These are phyloP conservation scores for Manis javanica DNA, from an alignment of 2,797 vertebrate species.

Conservation along the genomic window DNA sequence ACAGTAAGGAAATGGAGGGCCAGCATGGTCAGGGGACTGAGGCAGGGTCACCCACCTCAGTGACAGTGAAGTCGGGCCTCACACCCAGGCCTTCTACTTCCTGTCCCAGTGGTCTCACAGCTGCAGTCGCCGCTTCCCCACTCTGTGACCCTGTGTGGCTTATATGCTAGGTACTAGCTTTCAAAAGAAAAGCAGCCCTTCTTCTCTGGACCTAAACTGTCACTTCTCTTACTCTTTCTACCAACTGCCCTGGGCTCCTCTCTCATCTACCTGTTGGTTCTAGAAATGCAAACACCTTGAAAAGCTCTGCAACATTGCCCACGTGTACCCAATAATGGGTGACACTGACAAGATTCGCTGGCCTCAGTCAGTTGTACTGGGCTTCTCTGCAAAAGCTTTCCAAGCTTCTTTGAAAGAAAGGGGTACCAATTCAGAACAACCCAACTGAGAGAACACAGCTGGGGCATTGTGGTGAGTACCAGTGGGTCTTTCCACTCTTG, in stretches of 20 bases:
- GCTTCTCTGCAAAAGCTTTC: slow-evolving; percentile 20
- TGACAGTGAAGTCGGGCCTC: not conserved
- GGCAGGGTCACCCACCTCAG: not conserved
- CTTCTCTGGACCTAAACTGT: not conserved
- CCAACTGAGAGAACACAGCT: not conserved
- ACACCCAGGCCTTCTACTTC: not conserved
- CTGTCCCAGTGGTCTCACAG: not conserved
- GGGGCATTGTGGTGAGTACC: not conserved
- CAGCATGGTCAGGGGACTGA: not conserved
- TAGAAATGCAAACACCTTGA: not conserved
- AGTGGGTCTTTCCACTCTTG: not conserved
- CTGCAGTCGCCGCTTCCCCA: not conserved
- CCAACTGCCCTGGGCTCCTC: not conserved
- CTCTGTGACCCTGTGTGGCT: not conserved
- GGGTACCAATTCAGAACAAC: not conserved
- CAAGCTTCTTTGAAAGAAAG: not conserved
- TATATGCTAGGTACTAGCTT: not conserved
- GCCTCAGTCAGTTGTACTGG: not conserved
- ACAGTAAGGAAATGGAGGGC: not conserved
- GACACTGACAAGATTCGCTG: slow-evolving; percentile 16
- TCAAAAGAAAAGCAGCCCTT: not conserved
- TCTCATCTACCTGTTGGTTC: not conserved
- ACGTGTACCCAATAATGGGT: not conserved
- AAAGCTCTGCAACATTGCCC: not conserved
- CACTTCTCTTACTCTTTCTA: not conserved